A percentile compares a stretch with the other conserved stretches of the same genome.
phyloP scores from a whole-genome alignment of 2,888 invertebrate genomes.

The Chouioia cunea region DNA sequence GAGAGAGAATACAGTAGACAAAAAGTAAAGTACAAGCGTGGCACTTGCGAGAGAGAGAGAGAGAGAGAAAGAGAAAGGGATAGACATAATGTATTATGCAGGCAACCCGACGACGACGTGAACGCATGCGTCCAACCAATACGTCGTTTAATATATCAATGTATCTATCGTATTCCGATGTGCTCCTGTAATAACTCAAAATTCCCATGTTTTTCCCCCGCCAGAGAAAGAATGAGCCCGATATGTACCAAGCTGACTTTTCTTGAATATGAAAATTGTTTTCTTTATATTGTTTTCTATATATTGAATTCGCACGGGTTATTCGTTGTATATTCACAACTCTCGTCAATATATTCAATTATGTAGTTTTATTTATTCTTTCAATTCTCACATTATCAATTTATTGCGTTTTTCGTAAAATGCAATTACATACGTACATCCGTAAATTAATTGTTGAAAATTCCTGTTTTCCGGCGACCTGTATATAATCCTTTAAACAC shows the following conservation, averaged over 20 bases:
- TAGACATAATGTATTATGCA: slow-evolving; percentile 20
- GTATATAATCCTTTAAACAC: too few relatives aligned
- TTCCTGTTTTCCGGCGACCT: too few relatives aligned
- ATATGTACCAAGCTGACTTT: slow-evolving; percentile 4
- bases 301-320: too few relatives aligned
- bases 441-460: too few relatives aligned
- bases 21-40: slow-evolving; percentile 34
- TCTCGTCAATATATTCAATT: too few relatives aligned
- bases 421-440: too few relatives aligned
- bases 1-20: slow-evolving; percentile 5
- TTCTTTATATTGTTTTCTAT: too few relatives aligned
- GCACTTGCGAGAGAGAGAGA: background rate
- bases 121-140: slow-evolving; percentile 17
- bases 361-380: too few relatives aligned
- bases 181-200: slow-evolving; percentile 23
- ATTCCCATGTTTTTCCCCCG: slow-evolving; percentile 2
- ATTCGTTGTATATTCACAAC: too few relatives aligned
- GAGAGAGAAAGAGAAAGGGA: background rate
- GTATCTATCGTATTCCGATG: slow-evolving; percentile 14
- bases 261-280: too few relatives aligned
- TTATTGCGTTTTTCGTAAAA: too few relatives aligned
- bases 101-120: background rate
- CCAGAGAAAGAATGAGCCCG: background rate
- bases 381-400: too few relatives aligned
- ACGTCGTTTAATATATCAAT: slow-evolving; percentile 32